A percentile compares a stretch with the other conserved stretches of the same genome.
Evolutionary conservation across 1,140 invertebrate species (phyloP).

Genomic region (Ostrea edulis): DNA sequence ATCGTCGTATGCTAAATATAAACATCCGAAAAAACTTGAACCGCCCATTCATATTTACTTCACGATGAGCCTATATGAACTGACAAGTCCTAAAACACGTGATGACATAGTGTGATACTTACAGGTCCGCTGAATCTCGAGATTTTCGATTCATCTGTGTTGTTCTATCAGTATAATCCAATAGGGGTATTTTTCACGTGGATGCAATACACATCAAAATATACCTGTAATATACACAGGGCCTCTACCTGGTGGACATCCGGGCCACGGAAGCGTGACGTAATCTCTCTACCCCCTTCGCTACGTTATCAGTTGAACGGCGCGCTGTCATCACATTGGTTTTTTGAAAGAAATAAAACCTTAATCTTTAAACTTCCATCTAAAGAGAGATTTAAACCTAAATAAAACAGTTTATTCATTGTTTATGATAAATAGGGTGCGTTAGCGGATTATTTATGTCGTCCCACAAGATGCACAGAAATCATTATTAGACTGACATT

Average conservation of each 20-base stretch:
- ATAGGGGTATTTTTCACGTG: not conserved
- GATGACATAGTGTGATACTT: not conserved
- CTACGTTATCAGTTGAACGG: not conserved
- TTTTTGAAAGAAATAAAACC: not conserved
- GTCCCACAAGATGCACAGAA: not conserved
- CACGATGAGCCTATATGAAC: not conserved
- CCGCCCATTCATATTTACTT: not conserved
- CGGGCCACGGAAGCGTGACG: not conserved
- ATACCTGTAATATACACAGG: not conserved
- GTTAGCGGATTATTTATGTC: conserved; percentile 2
- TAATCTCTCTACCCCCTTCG: not conserved
- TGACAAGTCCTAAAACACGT: not conserved
- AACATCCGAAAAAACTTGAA: conserved; percentile 10
- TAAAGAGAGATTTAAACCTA: conserved; percentile 9
- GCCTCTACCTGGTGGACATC: not conserved
- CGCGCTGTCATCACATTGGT: not conserved
- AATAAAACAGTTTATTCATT: not conserved
- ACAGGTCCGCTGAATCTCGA: not conserved
- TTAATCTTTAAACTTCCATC: conserved; percentile 19
- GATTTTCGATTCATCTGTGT: not conserved
- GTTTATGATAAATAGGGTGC: conserved; percentile 6
- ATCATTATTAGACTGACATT: not conserved
- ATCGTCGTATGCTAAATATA: conserved; percentile 6
- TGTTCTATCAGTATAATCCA: not conserved
- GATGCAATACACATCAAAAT: not conserved